Evolutionary conservation across 2,797 vertebrate species (phyloP).

Genomic region (Mus spretus): DNA sequence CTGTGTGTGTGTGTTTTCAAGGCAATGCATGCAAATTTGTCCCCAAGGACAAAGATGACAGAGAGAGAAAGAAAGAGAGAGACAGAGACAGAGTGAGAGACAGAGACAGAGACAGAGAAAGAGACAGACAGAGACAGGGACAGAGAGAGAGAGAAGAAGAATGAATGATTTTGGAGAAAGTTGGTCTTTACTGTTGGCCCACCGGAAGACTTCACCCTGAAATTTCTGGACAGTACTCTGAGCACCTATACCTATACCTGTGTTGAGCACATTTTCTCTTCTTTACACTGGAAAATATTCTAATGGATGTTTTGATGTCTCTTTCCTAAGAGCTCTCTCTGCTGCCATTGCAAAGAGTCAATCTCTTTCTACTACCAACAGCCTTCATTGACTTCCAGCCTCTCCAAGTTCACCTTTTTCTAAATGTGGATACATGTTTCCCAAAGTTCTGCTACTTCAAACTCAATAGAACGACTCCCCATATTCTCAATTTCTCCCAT

Average conservation of each 20-base stretch:
- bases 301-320: background rate
- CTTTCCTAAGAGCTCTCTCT: background rate
- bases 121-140: too few relatives aligned
- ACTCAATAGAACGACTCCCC: background rate
- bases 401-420: background rate
- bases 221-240: background rate
- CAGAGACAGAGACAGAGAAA: too few relatives aligned
- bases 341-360: background rate
- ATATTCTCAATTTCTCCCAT: slow-evolving; percentile 17
- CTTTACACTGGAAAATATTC: background rate
- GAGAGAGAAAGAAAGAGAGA: background rate
- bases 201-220: slow-evolving; percentile 25
- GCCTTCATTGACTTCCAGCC: background rate
- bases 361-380: background rate
- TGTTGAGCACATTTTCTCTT: slow-evolving; percentile 8
- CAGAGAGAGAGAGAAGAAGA: too few relatives aligned
- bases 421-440: slow-evolving; percentile 13
- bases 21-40: background rate
- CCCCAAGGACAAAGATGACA: background rate
- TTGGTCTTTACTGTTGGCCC: background rate
- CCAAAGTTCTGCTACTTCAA: background rate
- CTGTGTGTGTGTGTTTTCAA: background rate
- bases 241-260: background rate
- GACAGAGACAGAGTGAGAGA: too few relatives aligned
- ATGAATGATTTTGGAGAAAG: background rate